These are phyloP conservation scores for Aproaerema taeniolella DNA, from an alignment of 2,888 invertebrate genomes.

Conservation along the genomic window DNA sequence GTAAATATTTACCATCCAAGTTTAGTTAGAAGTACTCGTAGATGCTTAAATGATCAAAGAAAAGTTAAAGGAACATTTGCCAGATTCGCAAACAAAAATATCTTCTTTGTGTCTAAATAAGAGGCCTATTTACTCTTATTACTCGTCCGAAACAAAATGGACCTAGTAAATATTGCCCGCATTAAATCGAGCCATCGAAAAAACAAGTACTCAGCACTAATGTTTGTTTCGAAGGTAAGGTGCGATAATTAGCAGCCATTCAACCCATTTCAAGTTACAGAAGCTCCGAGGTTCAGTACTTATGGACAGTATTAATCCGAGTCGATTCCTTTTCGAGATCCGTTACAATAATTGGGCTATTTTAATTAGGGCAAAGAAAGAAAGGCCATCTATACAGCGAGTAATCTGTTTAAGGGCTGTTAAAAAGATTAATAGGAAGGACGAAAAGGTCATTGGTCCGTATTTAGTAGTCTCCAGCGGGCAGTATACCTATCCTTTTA, in stretches of 20 bases:
- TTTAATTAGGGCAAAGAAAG: slow-evolving; percentile 43
- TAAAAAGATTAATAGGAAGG: slow-evolving; percentile 62
- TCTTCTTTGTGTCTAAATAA: no score
- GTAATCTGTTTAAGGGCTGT: slow-evolving; percentile 47
- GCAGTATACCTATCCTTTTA: slow-evolving; percentile 26
- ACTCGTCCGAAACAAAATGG: no score
- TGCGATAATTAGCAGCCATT: slow-evolving; percentile 1
- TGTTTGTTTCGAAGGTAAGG: slow-evolving; percentile 1
- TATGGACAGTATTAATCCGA: slow-evolving; percentile 13
- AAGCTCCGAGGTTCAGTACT: neutral
- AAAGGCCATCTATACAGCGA: slow-evolving; percentile 26
- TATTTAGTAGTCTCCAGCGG: slow-evolving; percentile 49
- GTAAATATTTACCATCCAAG: no score
- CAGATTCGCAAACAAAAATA: no score
- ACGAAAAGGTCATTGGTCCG: slow-evolving; percentile 49
- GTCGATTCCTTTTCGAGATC: slow-evolving; percentile 18
- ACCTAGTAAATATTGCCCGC: no score
- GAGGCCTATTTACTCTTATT: no score
- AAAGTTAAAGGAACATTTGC: no score
- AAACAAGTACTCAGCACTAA: no score
- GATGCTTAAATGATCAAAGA: no score
- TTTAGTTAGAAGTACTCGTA: no score
- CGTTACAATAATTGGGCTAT: slow-evolving; percentile 27
- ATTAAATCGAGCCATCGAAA: no score
- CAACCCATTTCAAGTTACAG: neutral